Evolutionary conservation across 2,888 invertebrate species (phyloP).

Genomic region (Lithophane ornitopus): DNA sequence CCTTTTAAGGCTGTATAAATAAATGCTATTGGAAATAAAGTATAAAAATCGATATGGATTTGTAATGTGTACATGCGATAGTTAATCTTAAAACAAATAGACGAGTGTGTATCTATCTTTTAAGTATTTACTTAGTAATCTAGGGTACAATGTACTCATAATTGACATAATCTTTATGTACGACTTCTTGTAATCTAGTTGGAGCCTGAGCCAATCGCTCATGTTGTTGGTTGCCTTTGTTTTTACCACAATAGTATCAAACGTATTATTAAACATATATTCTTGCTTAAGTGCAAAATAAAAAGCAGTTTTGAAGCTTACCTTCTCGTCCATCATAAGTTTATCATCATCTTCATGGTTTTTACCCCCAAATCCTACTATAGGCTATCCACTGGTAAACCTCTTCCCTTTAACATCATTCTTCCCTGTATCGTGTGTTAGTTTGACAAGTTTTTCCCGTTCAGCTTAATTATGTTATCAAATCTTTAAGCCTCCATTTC

Average conservation of each 20-base stretch:
- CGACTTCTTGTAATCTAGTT: neutral
- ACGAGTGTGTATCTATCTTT: neutral
- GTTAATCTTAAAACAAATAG: neutral
- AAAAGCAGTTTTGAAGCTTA: neutral
- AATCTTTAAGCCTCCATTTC: neutral
- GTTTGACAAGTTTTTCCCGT: too few relatives aligned
- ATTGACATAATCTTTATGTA: neutral
- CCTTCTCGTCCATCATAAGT: neutral
- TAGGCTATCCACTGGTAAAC: too few relatives aligned
- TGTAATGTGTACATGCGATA: neutral
- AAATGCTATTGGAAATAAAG: neutral
- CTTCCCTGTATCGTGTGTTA: neutral
- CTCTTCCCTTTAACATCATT: neutral
- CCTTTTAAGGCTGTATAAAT: constrained; percentile 15
- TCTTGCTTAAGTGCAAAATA: too few relatives aligned
- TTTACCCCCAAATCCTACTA: neutral
- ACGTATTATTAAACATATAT: too few relatives aligned
- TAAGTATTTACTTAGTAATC: neutral
- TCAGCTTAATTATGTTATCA: neutral
- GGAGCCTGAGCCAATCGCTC: neutral
- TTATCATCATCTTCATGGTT: neutral
- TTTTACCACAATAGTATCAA: neutral
- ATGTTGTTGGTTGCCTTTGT: neutral
- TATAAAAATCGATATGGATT: neutral
- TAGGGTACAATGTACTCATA: neutral